Evolutionary conservation across 2,888 invertebrate genomes (phyloP).

Genomic region (Timandra comae): DNA sequence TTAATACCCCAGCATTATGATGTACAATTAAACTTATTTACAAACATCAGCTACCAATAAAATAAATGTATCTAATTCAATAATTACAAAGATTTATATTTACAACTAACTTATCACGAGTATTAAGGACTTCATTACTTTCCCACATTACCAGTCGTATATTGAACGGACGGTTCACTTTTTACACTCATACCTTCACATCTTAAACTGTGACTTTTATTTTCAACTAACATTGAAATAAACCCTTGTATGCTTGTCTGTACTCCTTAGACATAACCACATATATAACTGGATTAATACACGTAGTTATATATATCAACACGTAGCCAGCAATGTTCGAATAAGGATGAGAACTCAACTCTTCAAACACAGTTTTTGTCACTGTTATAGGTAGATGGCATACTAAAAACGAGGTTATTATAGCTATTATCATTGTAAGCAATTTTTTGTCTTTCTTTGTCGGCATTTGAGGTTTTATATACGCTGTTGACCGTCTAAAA

Average conservation of each 20-base stretch:
- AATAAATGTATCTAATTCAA: too few relatives aligned
- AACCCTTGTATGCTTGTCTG: conserved; percentile 88
- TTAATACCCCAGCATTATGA: too few relatives aligned
- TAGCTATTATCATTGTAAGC: conserved; percentile 91
- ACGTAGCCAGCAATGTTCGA: conserved; percentile 90
- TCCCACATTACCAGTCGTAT: too few relatives aligned
- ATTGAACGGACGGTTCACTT: too few relatives aligned
- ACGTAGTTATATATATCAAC: conserved; percentile 89
- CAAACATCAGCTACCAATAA: too few relatives aligned
- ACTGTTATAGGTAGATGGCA: conserved; percentile 95
- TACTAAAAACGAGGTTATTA: conserved; percentile 91
- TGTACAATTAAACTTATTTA: too few relatives aligned
- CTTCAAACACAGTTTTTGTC: conserved; percentile 84
- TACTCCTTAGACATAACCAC: conserved; percentile 96
- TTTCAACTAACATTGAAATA: conserved; percentile 40
- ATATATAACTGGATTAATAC: conserved; percentile 94
- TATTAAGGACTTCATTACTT: too few relatives aligned
- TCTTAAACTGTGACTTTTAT: too few relatives aligned
- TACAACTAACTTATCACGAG: too few relatives aligned
- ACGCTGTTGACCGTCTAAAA: conserved; percentile 44
- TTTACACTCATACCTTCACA: too few relatives aligned
- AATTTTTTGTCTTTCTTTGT: conserved; percentile 85
- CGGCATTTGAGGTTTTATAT: conserved; percentile 78
- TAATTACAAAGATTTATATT: too few relatives aligned
- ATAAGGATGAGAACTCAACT: conserved; percentile 77